A percentile compares a stretch with the other conserved stretches of the same genome.
Conservation (phyloP, 2,113 vertebrate species). For the Antigone vipio region DNA sequence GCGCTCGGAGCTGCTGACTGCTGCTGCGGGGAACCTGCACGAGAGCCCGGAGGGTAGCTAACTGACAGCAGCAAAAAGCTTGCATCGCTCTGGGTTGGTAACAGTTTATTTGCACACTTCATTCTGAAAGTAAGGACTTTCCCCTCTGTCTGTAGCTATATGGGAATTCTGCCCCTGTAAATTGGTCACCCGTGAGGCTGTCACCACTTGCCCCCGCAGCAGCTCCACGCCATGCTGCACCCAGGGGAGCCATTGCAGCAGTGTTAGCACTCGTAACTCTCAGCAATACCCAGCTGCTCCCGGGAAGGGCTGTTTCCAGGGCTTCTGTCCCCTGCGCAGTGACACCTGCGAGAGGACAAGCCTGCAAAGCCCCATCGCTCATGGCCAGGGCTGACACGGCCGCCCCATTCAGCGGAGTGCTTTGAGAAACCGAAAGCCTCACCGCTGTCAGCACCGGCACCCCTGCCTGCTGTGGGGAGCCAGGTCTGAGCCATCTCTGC, state of each 20-base stretch:
- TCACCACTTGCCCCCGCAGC: not conserved
- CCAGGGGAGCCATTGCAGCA: not conserved
- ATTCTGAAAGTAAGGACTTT: not conserved
- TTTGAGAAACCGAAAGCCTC: too few species aligned
- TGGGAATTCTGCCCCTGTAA: not conserved
- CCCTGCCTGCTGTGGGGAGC: not conserved
- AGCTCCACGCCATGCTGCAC: not conserved
- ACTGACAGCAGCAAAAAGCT: not conserved
- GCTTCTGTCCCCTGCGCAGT: not conserved
- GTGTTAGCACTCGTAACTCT: not conserved
- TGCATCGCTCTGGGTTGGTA: fast-evolving
- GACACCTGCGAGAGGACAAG: not conserved
- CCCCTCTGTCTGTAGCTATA: not conserved
- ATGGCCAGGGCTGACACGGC: not conserved
- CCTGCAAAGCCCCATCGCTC: not conserved
- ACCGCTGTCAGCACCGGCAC: fast-evolving
- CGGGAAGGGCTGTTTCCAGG: not conserved
- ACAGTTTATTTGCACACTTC: not conserved
- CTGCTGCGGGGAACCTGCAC: not conserved
- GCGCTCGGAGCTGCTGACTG: fast-evolving
- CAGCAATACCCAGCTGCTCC: not conserved
- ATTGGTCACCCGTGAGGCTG: not conserved
- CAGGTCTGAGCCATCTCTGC: too few species aligned
- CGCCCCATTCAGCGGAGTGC: fast-evolving
- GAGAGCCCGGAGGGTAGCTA: not conserved